phyloP scores from a whole-genome alignment of 2,797 vertebrate genomes.

The Eulemur rubriventer region DNA sequence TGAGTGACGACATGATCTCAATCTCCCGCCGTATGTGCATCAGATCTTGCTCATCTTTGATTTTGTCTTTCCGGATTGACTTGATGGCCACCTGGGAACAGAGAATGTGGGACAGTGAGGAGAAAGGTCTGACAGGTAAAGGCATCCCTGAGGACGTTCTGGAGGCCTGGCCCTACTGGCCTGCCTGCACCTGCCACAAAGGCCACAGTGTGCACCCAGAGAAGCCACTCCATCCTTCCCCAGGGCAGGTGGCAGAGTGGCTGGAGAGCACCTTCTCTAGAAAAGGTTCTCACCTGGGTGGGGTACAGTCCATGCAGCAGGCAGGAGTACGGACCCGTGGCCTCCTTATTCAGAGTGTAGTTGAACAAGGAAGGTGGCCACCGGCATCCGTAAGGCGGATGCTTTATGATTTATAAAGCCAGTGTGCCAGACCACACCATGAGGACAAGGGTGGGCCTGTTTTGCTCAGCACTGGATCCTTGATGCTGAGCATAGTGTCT shows the following conservation, averaged over 20 bases:
- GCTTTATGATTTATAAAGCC: not conserved
- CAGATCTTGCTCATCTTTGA: constrained; percentile 97
- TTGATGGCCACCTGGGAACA: constrained; percentile 95
- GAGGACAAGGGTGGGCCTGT: not conserved
- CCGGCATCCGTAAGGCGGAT: rapidly evolving
- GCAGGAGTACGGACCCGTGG: not conserved
- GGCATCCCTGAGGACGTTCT: not conserved
- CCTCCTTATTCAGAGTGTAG: not conserved
- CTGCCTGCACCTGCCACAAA: not conserved
- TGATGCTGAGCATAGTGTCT: not conserved
- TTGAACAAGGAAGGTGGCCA: not conserved
- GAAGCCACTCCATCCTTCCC: not conserved
- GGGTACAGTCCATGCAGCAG: not conserved
- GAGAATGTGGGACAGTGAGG: not conserved
- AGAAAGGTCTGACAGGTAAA: not conserved
- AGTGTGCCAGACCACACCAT: rapidly evolving
- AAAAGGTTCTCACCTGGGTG: not conserved
- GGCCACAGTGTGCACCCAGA: not conserved
- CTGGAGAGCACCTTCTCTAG: not conserved
- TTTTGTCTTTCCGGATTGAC: constrained; percentile 96
- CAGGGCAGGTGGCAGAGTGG: not conserved
- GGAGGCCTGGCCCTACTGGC: not conserved
- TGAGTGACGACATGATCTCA: constrained; percentile 98
- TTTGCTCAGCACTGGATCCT: not conserved
- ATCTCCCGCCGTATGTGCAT: constrained; percentile 97